Conservation (phyloP, 2,797 vertebrate species). For the Trachurus trachurus region DNA sequence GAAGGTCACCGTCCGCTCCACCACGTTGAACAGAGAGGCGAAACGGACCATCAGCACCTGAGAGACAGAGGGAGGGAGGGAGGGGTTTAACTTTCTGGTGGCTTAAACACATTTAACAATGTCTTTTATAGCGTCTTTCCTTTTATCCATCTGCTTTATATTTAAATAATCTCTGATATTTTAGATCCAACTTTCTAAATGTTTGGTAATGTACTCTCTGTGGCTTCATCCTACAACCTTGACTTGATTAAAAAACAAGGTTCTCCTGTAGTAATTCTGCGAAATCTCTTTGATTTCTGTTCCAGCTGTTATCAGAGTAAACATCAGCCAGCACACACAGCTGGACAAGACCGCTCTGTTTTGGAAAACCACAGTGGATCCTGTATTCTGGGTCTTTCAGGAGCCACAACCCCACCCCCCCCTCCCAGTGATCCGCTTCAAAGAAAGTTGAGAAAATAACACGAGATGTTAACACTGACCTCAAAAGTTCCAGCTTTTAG, state of each 20-base stretch:
- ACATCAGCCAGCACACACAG: conserved; percentile 39
- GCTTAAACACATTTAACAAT: neutral
- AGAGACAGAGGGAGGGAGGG: neutral
- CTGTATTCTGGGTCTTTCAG: conserved; percentile 11
- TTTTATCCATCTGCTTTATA: neutral
- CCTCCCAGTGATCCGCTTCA: conserved; percentile 5
- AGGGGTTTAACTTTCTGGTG: neutral
- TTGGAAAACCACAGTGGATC: conserved; percentile 10
- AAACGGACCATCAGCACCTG: conserved; percentile 99
- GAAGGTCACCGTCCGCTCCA: conserved; percentile 95
- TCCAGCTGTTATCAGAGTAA: conserved; percentile 50
- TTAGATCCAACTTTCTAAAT: neutral
- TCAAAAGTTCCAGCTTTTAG: conserved; percentile 98
- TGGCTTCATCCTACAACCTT: neutral
- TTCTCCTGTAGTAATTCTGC: neutral
- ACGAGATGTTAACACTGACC: conserved; percentile 80
- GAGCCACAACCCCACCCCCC: neutral
- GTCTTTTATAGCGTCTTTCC: neutral
- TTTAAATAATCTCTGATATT: neutral
- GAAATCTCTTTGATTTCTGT: conserved; percentile 28
- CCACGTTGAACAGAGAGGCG: conserved; percentile 94
- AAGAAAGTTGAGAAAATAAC: conserved; percentile 22
- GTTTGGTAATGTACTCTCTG: neutral
- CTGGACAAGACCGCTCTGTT: conserved; percentile 20
- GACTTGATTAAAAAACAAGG: neutral